Conservation (phyloP, 2,888 invertebrate genomes). For the Buathra laborator region DNA sequence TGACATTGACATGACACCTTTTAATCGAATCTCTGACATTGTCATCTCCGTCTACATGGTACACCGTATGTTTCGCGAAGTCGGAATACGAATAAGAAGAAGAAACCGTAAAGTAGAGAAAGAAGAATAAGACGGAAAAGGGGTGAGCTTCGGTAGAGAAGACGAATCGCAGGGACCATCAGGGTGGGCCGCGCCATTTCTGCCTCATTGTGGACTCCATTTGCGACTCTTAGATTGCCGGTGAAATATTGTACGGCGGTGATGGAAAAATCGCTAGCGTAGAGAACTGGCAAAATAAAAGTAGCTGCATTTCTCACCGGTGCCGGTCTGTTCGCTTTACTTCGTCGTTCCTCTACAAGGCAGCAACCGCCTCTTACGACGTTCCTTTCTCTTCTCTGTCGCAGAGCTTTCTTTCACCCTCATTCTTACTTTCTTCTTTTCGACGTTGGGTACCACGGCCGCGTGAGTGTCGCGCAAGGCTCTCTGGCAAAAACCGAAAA, state of each 20-base stretch:
- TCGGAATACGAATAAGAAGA: not conserved
- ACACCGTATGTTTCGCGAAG: not conserved
- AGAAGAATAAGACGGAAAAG: conserved; percentile 40
- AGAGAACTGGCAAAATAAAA: conserved; percentile 84
- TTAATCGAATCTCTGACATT: not conserved
- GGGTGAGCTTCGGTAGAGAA: conserved; percentile 74
- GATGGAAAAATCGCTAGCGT: conserved; percentile 85
- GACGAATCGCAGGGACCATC: conserved; percentile 82
- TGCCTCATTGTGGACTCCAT: conserved; percentile 85
- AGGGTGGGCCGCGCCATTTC: conserved; percentile 82
- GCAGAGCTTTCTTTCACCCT: conserved; percentile 20
- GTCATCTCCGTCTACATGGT: not conserved
- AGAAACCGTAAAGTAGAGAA: conserved; percentile 1
- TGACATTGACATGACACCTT: too few relatives aligned
- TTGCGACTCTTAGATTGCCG: conserved; percentile 85
- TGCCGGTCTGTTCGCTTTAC: conserved; percentile 53
- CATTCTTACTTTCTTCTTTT: conserved; percentile 56
- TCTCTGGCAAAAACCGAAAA: conserved; percentile 81
- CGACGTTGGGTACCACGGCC: conserved; percentile 36
- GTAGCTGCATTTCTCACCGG: conserved; percentile 83
- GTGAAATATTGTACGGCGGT: conserved; percentile 84
- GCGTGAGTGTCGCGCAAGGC: conserved; percentile 57
- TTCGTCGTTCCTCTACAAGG: conserved; percentile 36
- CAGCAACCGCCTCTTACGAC: conserved; percentile 38
- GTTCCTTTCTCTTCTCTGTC: conserved; percentile 47